These are phyloP conservation scores for Macrostomum cliftonense DNA, from an alignment of 2,888 invertebrate species.

Conservation along the genomic window DNA sequence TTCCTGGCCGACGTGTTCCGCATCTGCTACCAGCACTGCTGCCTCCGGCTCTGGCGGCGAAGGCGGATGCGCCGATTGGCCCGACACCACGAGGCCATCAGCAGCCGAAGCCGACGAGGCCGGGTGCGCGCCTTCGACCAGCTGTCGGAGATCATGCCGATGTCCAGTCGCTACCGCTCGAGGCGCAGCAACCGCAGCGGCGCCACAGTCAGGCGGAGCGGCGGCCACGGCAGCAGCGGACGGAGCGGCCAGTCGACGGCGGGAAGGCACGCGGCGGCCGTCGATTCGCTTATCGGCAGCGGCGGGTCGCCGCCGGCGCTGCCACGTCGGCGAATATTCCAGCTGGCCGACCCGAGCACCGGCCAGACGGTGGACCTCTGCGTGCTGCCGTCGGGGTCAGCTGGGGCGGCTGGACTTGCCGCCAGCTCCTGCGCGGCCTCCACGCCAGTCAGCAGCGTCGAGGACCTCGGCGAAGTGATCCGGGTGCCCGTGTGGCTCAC, in stretches of 20 bases:
- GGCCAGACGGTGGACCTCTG: background rate
- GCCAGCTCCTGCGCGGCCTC: background rate
- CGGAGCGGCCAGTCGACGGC: no score
- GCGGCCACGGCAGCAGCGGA: no score
- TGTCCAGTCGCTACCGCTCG: no score
- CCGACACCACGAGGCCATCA: background rate
- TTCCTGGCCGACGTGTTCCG: conserved; percentile 41
- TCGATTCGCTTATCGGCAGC: no score
- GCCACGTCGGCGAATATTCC: no score
- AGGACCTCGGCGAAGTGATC: conserved; percentile 3
- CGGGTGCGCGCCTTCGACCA: no score
- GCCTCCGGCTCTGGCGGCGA: conserved; percentile 2
- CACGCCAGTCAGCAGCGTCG: background rate
- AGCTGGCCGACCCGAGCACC: background rate
- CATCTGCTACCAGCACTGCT: conserved; percentile 29
- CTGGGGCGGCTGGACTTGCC: background rate
- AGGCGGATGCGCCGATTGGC: background rate
- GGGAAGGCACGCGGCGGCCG: no score
- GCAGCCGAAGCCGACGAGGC: background rate
- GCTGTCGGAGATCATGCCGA: no score
- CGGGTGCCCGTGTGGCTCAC: conserved; percentile 12
- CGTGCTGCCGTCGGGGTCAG: background rate
- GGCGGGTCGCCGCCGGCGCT: no score
- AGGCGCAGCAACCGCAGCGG: no score
- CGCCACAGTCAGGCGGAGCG: no score